Conservation (phyloP, 2,113 vertebrate species). For the Arothron firmamentum region DNA sequence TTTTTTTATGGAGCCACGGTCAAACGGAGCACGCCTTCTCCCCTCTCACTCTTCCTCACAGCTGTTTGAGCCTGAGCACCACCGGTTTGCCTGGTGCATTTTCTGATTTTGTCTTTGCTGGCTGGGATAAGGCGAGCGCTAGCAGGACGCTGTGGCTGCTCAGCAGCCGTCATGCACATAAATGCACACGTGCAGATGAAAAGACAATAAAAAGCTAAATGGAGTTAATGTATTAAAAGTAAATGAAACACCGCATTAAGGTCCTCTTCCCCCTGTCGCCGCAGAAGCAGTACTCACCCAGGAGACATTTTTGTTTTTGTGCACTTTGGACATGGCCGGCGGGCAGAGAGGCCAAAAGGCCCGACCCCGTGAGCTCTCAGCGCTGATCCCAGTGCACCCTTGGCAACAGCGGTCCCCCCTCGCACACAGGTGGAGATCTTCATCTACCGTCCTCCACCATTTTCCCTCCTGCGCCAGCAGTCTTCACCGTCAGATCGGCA, state of each 20-base stretch:
- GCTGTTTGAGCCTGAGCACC: conserved; percentile 3
- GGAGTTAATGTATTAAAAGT: no score
- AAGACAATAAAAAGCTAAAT: neutral
- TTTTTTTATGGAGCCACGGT: no score
- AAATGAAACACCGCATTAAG: no score
- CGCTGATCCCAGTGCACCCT: conserved; percentile 21
- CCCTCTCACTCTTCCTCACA: neutral
- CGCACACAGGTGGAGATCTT: conserved; percentile 12
- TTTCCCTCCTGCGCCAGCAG: conserved; percentile 18
- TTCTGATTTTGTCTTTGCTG: neutral
- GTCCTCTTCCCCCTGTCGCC: conserved; percentile 1
- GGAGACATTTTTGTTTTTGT: conserved; percentile 92
- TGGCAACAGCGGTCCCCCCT: conserved; percentile 11
- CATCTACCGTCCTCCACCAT: conserved; percentile 35
- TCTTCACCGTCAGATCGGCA: conserved; percentile 36
- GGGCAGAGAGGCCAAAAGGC: conserved; percentile 58
- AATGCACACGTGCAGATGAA: conserved; percentile 26
- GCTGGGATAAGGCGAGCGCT: neutral
- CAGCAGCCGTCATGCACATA: conserved; percentile 23
- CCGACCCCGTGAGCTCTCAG: conserved; percentile 7
- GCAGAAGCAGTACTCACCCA: conserved; percentile 84
- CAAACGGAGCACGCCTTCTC: no score
- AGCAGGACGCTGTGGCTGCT: conserved; percentile 8
- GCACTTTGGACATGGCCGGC: conserved; percentile 84
- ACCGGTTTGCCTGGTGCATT: neutral